Conservation (phyloP, 2,888 invertebrate genomes). For the Deroplatys truncata region DNA sequence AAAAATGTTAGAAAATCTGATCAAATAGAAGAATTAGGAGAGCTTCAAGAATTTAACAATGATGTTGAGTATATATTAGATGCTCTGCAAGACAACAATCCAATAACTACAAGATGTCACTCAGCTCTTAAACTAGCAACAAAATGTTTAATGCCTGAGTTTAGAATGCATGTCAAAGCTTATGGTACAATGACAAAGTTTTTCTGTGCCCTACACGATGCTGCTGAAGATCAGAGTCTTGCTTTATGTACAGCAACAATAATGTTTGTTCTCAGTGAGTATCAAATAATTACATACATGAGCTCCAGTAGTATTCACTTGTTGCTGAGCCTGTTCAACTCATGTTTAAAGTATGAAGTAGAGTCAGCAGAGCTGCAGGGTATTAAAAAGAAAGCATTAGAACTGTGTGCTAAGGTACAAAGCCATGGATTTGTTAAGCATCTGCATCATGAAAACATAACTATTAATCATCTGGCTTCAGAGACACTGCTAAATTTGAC, state of each 20-base stretch:
- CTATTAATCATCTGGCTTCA: conserved; percentile 45
- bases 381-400: conserved; percentile 81
- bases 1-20: conserved; percentile 96
- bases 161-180: conserved; percentile 93
- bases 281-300: conserved; percentile 88
- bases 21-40: conserved; percentile 96
- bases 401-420: conserved; percentile 87
- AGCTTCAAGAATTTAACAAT: conserved; percentile 97
- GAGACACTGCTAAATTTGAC: background rate
- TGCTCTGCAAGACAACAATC: conserved; percentile 83
- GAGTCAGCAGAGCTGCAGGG: conserved; percentile 57
- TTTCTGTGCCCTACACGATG: conserved; percentile 90
- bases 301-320: background rate
- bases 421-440: conserved; percentile 89
- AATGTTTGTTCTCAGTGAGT: conserved; percentile 95
- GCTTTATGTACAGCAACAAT: conserved; percentile 92
- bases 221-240: conserved; percentile 80
- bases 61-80: conserved; percentile 96
- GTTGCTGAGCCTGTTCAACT: background rate
- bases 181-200: conserved; percentile 95
- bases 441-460: conserved; percentile 86
- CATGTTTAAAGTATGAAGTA: background rate
- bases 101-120: conserved; percentile 78
- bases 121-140: conserved; percentile 87
- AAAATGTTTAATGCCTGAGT: conserved; percentile 92